Percentiles rank a stretch among this genome's conserved stretches.
phyloP scores from a whole-genome alignment of 92 coral and sea anemone species.

The Porites divaricata region DNA sequence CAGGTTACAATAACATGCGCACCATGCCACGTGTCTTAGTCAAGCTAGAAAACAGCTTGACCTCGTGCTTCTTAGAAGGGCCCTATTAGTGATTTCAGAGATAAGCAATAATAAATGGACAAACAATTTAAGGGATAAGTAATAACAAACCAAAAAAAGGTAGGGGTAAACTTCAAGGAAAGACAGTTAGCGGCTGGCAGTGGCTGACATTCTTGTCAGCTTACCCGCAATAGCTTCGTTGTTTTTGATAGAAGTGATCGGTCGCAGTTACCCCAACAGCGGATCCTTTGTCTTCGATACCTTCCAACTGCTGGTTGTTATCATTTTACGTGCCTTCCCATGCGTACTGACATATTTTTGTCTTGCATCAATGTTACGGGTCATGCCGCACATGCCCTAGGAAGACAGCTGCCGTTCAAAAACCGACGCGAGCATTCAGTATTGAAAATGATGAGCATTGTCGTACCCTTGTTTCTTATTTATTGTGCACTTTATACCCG shows the following conservation, averaged over 20 bases:
- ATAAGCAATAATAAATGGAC: too few relatives aligned
- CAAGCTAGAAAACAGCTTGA: too few relatives aligned
- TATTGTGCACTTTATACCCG: background rate
- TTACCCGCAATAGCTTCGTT: background rate
- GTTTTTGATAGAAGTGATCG: background rate
- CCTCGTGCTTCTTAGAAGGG: too few relatives aligned
- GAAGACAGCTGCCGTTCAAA: slow-evolving; percentile 5
- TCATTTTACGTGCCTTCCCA: background rate
- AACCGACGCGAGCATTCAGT: background rate
- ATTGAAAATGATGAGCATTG: background rate
- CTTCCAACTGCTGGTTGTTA: background rate
- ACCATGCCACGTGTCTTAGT: too few relatives aligned
- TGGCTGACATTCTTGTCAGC: background rate
- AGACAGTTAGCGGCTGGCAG: background rate
- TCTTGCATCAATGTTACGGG: background rate
- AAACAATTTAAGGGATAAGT: too few relatives aligned
- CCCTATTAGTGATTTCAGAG: too few relatives aligned
- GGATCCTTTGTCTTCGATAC: too few relatives aligned
- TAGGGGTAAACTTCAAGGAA: too few relatives aligned
- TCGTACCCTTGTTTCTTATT: background rate
- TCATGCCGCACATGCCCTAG: background rate
- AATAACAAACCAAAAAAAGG: too few relatives aligned
- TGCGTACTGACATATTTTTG: slow-evolving; percentile 1
- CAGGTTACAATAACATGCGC: too few relatives aligned
- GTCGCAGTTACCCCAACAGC: background rate